Percentiles rank a stretch among this genome's conserved stretches.
Conservation (phyloP, 2,113 vertebrate species). For the Callaeas wilsoni region DNA sequence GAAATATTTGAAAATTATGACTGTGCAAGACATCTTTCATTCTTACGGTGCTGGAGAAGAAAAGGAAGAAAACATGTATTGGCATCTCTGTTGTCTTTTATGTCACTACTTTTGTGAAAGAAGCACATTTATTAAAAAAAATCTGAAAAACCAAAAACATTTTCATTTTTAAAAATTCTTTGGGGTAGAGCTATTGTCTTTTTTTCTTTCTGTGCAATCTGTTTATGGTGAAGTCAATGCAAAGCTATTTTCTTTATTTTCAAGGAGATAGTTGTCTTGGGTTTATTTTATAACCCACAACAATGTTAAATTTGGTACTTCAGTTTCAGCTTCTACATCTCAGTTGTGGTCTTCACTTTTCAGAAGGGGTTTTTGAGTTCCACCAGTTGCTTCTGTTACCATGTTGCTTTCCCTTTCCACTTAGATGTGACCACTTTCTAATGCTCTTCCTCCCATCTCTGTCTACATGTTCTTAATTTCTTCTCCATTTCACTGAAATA, state of each 20-base stretch:
- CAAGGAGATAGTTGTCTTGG: not conserved
- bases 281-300: not conserved
- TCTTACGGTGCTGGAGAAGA: slow-evolving; percentile 53
- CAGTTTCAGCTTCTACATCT: not conserved
- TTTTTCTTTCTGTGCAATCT: not conserved
- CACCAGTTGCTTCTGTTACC: not conserved
- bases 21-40: not conserved
- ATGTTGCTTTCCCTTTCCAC: not conserved
- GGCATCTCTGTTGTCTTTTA: slow-evolving; percentile 73
- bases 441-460: not conserved
- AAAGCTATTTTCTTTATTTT: not conserved
- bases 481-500: not conserved
- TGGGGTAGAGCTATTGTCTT: not conserved
- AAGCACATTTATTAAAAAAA: slow-evolving; percentile 80
- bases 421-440: not conserved
- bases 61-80: slow-evolving; percentile 57
- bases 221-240: not conserved
- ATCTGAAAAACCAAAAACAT: not conserved
- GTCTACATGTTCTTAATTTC: not conserved
- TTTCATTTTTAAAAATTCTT: not conserved
- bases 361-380: not conserved
- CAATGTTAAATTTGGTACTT: not conserved
- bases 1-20: slow-evolving; percentile 36
- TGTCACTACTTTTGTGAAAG: slow-evolving; percentile 76
- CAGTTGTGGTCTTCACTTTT: not conserved